These are phyloP conservation scores for Oasisia sp. DNA, from an alignment of 2,888 invertebrate species.

Conservation along the genomic window DNA sequence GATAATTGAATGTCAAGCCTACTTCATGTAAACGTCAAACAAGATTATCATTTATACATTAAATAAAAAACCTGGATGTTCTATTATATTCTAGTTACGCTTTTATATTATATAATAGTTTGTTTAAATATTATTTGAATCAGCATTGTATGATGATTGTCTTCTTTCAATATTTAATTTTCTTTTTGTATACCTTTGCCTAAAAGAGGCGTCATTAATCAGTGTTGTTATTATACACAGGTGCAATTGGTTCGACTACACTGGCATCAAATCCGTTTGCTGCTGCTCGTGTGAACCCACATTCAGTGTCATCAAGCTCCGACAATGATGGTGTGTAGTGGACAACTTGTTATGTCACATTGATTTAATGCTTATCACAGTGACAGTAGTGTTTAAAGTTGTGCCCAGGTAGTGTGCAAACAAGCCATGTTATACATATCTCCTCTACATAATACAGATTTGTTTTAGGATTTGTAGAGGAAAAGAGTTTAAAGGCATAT, in stretches of 20 bases:
- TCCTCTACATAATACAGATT: too few species aligned
- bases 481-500: too few species aligned
- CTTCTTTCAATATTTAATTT: too few species aligned
- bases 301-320: not conserved
- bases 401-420: not conserved
- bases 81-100: too few species aligned
- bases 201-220: not conserved
- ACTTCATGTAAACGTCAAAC: not conserved
- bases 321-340: not conserved
- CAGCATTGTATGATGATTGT: too few species aligned
- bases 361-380: not conserved
- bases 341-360: not conserved
- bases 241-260: not conserved
- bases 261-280: not conserved
- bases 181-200: not conserved
- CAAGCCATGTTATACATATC: too few species aligned
- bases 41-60: not conserved
- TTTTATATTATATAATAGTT: too few species aligned
- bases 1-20: too few species aligned
- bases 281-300: not conserved
- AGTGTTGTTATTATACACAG: not conserved
- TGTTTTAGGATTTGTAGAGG: too few species aligned
- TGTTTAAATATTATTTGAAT: too few species aligned
- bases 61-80: too few species aligned
- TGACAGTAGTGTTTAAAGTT: not conserved